Conservation (phyloP, 2,888 invertebrate species). For the Harmothoe impar region DNA sequence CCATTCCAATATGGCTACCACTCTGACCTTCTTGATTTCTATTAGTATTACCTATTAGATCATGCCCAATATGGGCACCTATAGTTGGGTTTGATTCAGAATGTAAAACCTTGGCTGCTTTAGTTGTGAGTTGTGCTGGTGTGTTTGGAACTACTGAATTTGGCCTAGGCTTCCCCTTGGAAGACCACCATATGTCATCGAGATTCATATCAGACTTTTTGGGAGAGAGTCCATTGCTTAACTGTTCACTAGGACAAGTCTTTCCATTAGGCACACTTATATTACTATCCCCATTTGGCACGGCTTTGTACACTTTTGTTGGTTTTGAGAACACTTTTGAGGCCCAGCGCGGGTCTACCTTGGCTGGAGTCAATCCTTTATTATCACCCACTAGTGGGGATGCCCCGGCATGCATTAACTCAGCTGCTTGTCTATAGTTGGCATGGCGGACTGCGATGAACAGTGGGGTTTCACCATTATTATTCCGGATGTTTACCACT, state of each 20-base stretch:
- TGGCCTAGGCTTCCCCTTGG: neutral
- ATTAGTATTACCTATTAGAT: no score
- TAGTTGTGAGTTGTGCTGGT: neutral
- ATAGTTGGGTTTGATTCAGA: neutral
- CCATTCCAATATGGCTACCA: neutral
- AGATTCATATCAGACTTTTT: neutral
- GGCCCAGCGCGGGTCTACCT: neutral
- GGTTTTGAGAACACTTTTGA: neutral
- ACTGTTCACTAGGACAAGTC: no score
- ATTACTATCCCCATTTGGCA: neutral
- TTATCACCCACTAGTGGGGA: neutral
- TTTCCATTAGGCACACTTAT: neutral
- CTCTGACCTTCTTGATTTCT: no score
- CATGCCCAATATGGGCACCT: no score
- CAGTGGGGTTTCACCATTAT: conserved; percentile 33
- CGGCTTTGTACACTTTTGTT: neutral
- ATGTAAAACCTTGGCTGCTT: neutral
- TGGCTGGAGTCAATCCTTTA: neutral
- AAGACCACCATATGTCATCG: neutral
- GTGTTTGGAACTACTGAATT: no score
- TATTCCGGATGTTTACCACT: neutral
- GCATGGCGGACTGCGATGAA: conserved; percentile 1
- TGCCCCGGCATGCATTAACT: conserved; percentile 6
- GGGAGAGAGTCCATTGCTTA: neutral
- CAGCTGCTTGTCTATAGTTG: neutral